These are phyloP conservation scores for Stenopsyche tienmushanensis DNA, from an alignment of 1,140 invertebrate species.

Conservation along the genomic window DNA sequence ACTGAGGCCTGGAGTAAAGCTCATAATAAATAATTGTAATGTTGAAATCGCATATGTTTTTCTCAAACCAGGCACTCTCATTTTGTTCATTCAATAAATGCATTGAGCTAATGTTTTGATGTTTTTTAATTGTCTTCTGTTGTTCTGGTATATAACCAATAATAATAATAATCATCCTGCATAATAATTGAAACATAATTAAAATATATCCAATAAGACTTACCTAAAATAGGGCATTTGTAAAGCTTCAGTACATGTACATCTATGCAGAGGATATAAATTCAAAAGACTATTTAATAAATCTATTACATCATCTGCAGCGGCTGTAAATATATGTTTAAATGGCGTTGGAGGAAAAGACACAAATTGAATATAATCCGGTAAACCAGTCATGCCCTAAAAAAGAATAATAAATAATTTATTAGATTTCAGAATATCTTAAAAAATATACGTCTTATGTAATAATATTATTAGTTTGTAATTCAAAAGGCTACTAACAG, in stretches of 20 bases:
- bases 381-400: constrained; percentile 76
- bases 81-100: background rate
- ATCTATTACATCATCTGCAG: constrained; percentile 88
- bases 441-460: background rate
- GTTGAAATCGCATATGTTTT: no score
- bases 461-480: background rate
- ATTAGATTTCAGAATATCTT: no score
- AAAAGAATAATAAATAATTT: constrained; percentile 37
- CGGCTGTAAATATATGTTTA: constrained; percentile 94
- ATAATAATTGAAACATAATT: background rate
- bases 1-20: no score
- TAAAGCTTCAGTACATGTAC: constrained; percentile 77
- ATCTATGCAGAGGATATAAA: constrained; percentile 83
- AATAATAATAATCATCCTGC: background rate
- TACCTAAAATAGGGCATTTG: constrained; percentile 82
- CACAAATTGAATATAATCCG: constrained; percentile 94
- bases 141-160: background rate
- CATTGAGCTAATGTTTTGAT: constrained; percentile 6
- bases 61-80: no score
- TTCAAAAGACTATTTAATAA: constrained; percentile 77
- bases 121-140: background rate
- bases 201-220: constrained; percentile 18
- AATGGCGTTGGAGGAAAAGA: constrained; percentile 79
- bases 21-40: no score
- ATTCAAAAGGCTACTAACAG: constrained; percentile 50